These are phyloP conservation scores for Cygnus atratus DNA, from an alignment of 2,113 vertebrate genomes.

Conservation along the genomic window DNA sequence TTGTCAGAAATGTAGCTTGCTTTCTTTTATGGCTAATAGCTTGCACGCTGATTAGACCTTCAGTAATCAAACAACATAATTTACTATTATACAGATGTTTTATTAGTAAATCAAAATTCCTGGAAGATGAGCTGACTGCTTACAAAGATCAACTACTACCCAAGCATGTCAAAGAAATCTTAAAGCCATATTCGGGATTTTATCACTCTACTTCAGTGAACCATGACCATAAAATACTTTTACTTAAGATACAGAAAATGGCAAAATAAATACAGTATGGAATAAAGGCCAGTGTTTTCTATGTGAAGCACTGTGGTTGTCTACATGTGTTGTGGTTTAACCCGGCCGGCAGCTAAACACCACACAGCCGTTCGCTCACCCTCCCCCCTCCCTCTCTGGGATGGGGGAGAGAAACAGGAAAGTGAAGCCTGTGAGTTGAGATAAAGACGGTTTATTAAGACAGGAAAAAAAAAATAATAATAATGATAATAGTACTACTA, in stretches of 20 bases:
- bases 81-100: background rate
- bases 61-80: background rate
- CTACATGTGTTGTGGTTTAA: background rate
- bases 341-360: no score
- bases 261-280: background rate
- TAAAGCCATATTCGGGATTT: background rate
- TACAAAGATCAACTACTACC: background rate
- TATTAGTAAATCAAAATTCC: constrained; percentile 25
- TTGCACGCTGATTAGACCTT: background rate
- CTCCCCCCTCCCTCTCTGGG: no score
- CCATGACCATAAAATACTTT: background rate
- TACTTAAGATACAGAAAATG: background rate
- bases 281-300: background rate
- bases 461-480: no score
- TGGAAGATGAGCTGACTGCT: constrained; percentile 11
- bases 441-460: no score
- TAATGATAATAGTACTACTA: no score
- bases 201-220: background rate
- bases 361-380: no score
- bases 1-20: background rate
- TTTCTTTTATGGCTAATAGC: background rate
- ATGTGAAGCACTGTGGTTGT: background rate
- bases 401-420: no score
- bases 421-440: no score
- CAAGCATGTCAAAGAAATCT: background rate